Evolutionary conservation across 2,888 invertebrate genomes (phyloP).

Genomic region (Dynastes maya): DNA sequence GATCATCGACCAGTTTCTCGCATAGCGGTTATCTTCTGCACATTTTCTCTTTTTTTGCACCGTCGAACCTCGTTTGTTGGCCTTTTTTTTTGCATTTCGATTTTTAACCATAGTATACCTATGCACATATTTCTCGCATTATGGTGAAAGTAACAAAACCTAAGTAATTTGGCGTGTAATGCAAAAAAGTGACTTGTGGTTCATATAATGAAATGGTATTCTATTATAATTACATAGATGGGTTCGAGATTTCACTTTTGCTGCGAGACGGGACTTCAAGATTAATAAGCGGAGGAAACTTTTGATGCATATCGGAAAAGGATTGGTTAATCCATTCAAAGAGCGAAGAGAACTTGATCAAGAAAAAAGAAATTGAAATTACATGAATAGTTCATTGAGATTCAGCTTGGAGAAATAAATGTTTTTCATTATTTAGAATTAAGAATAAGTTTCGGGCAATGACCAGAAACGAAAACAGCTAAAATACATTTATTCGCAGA

Average conservation of each 20-base stretch:
- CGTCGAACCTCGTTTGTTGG: background rate
- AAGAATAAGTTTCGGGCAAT: no score
- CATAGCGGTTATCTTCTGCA: background rate
- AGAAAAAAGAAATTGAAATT: no score
- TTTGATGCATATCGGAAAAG: no score
- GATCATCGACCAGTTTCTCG: conserved; percentile 8
- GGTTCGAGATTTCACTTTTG: background rate
- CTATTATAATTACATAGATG: conserved; percentile 1
- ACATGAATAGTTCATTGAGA: no score
- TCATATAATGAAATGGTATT: conserved; percentile 22
- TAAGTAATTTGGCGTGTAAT: conserved; percentile 1
- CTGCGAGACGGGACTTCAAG: background rate
- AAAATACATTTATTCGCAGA: no score
- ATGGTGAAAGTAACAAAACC: conserved; percentile 15
- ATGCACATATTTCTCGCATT: conserved; percentile 5
- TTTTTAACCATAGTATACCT: background rate
- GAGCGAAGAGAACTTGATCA: no score
- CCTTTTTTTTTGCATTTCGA: background rate
- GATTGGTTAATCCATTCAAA: no score
- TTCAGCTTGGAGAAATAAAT: no score
- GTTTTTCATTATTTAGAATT: no score
- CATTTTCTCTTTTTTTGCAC: background rate
- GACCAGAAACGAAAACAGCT: no score
- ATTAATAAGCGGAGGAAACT: background rate
- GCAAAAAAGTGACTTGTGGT: conserved; percentile 3